Conservation (phyloP, 2,113 vertebrate species). For the Osmerus eperlanus region DNA sequence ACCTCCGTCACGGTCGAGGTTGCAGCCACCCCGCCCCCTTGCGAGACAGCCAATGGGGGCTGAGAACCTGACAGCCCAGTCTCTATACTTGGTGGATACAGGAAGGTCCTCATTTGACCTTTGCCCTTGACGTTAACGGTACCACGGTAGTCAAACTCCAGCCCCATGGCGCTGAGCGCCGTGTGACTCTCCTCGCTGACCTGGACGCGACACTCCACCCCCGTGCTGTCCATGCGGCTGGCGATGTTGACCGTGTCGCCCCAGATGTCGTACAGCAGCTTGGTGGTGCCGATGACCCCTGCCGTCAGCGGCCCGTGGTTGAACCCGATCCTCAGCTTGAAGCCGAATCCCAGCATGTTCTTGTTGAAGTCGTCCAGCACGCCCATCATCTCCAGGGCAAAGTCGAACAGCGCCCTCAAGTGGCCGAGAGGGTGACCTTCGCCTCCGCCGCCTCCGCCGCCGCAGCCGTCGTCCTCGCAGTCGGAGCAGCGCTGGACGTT, state of each 20-base stretch:
- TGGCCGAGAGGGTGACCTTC: slow-evolving; percentile 81
- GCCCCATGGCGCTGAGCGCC: slow-evolving; percentile 87
- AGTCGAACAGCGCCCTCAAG: slow-evolving; percentile 90
- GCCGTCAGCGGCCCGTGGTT: slow-evolving; percentile 96
- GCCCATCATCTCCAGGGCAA: slow-evolving; percentile 97
- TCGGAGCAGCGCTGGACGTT: slow-evolving; percentile 80
- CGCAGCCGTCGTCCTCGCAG: slow-evolving; percentile 65
- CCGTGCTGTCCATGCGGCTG: slow-evolving; percentile 97
- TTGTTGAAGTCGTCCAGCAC: slow-evolving; percentile 99
- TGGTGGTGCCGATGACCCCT: slow-evolving; percentile 97
- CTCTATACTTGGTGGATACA: slow-evolving; percentile 88
- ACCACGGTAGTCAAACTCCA: slow-evolving; percentile 95
- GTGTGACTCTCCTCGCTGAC: slow-evolving; percentile 96
- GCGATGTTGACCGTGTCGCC: slow-evolving; percentile 99
- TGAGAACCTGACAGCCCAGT: slow-evolving; percentile 64
- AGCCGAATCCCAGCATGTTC: slow-evolving; percentile 98
- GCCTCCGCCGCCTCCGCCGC: slow-evolving; percentile 4
- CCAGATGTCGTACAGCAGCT: slow-evolving; percentile 97
- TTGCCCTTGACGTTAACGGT: slow-evolving; percentile 99
- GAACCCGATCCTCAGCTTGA: slow-evolving; percentile 93
- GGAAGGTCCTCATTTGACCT: slow-evolving; percentile 98
- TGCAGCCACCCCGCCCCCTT: slow-evolving; percentile 40
- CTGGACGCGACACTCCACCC: slow-evolving; percentile 95
- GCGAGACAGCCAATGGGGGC: slow-evolving; percentile 77
- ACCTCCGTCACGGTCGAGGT: slow-evolving; percentile 74